phyloP scores from a whole-genome alignment of 1,140 invertebrate species.

The Atopsyche davidsoni region DNA sequence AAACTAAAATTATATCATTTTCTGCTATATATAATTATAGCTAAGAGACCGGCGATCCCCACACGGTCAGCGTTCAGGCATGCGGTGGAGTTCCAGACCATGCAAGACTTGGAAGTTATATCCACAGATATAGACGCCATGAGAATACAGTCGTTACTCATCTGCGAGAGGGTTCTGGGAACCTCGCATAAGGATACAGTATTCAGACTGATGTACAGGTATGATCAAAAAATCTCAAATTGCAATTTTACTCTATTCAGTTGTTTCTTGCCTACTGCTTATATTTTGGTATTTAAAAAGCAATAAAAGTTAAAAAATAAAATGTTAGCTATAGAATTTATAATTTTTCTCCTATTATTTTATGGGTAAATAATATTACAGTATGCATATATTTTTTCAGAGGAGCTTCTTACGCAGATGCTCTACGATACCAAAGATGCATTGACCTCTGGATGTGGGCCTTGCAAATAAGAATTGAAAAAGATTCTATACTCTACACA shows the following conservation, averaged over 20 bases:
- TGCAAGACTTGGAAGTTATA: slow-evolving; percentile 65
- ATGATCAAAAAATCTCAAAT: not conserved
- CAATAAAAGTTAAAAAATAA: no score
- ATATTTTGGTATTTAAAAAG: no score
- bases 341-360: not conserved
- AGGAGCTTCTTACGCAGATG: slow-evolving; percentile 82
- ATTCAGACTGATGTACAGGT: slow-evolving; percentile 58
- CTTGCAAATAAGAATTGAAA: slow-evolving; percentile 69
- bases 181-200: slow-evolving; percentile 77
- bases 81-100: slow-evolving; percentile 63
- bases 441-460: slow-evolving; percentile 80
- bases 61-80: slow-evolving; percentile 57
- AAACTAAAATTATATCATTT: slow-evolving; percentile 4
- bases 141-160: slow-evolving; percentile 74
- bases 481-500: slow-evolving; percentile 62
- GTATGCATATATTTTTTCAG: slow-evolving; percentile 51
- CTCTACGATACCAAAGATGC: slow-evolving; percentile 74
- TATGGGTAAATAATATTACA: no score
- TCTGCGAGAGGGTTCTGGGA: slow-evolving; percentile 77
- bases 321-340: no score
- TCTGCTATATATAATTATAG: slow-evolving; percentile 33
- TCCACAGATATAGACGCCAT: slow-evolving; percentile 72
- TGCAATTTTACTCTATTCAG: slow-evolving; percentile 2
- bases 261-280: not conserved
- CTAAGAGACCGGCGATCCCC: slow-evolving; percentile 52